phyloP scores from a whole-genome alignment of 2,797 vertebrate genomes.

The Echeneis naucrates region DNA sequence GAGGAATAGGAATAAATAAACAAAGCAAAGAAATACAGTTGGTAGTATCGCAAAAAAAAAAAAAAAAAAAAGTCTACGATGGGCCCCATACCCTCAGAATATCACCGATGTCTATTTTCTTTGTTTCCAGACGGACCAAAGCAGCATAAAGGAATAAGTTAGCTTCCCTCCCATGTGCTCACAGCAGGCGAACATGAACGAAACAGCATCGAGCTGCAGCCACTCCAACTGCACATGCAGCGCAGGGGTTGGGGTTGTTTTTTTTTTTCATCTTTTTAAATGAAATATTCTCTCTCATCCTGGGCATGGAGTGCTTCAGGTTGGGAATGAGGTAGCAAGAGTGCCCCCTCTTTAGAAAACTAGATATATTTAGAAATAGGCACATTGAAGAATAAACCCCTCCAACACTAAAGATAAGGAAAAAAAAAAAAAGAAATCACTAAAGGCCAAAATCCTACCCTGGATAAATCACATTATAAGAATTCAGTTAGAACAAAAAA shows the following conservation, averaged over 20 bases:
- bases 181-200: slow-evolving; percentile 54
- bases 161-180: slow-evolving; percentile 50
- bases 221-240: slow-evolving; percentile 42
- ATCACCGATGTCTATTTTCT: slow-evolving; percentile 55
- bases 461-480: slow-evolving; percentile 77
- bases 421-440: slow-evolving; percentile 26
- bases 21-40: slow-evolving; percentile 63
- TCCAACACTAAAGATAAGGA: slow-evolving; percentile 45
- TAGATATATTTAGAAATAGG: slow-evolving; percentile 79
- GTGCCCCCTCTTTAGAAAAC: slow-evolving; percentile 73
- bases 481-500: slow-evolving; percentile 43
- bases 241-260: slow-evolving; percentile 44
- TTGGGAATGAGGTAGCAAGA: slow-evolving; percentile 28
- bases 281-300: slow-evolving; percentile 84
- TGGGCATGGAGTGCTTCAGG: slow-evolving; percentile 72
- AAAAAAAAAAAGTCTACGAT: slow-evolving; percentile 56
- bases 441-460: slow-evolving; percentile 60
- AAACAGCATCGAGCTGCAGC: slow-evolving; percentile 53
- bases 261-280: slow-evolving; percentile 68
- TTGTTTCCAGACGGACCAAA: slow-evolving; percentile 61
- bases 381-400: slow-evolving; percentile 70
- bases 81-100: slow-evolving; percentile 28
- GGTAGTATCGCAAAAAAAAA: slow-evolving; percentile 54
- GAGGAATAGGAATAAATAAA: slow-evolving; percentile 55
- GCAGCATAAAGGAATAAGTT: slow-evolving; percentile 59